Conservation (phyloP, 1,140 invertebrate genomes). For the Plutomurus gul region DNA sequence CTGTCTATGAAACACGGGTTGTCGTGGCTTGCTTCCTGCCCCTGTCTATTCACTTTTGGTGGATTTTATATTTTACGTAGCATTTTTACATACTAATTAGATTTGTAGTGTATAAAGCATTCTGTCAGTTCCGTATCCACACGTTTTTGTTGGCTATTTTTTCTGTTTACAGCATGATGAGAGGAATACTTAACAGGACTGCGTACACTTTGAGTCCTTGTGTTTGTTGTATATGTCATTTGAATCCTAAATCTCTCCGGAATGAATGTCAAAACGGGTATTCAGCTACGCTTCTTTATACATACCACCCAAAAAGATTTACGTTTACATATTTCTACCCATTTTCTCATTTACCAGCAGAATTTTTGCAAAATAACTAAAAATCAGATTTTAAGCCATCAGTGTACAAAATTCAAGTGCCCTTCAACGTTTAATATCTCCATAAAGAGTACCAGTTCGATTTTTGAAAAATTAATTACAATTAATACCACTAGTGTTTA, state of each 20-base stretch:
- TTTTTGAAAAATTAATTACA: background rate
- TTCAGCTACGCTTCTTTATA: background rate
- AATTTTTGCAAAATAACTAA: background rate
- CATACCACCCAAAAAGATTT: slow-evolving; percentile 2
- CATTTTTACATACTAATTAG: background rate
- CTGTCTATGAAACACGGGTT: no score
- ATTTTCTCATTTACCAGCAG: background rate
- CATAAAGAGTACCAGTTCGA: background rate
- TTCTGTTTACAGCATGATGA: background rate
- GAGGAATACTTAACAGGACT: background rate
- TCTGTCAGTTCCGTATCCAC: background rate
- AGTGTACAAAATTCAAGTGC: background rate
- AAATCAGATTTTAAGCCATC: background rate
- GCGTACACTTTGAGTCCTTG: background rate
- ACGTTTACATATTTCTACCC: background rate
- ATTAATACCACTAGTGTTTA: background rate
- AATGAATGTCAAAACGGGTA: slow-evolving; percentile 27
- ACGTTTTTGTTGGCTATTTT: background rate
- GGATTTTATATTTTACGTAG: no score
- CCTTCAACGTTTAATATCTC: background rate
- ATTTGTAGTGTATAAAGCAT: background rate
- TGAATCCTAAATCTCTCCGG: slow-evolving; percentile 29
- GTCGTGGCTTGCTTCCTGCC: no score
- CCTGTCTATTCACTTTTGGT: no score
- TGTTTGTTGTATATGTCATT: background rate